Evolutionary conservation across 2,888 invertebrate species (phyloP), one percentile per base, ranked within the genome.

Genomic region (Linhomoeus sp.): DNA sequence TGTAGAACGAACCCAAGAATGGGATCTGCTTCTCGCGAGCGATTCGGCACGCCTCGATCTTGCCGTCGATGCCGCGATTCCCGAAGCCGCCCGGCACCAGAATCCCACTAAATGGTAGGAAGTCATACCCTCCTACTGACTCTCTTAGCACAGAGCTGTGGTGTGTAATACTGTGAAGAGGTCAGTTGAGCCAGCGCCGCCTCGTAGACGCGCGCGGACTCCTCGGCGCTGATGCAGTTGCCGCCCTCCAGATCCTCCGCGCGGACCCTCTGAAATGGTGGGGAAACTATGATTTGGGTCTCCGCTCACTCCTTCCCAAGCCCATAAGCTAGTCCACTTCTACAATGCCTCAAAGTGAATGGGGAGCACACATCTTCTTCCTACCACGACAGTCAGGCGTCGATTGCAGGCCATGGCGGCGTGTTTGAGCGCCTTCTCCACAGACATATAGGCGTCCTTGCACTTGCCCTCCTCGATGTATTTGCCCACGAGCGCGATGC

Each of bases 11-110:
- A 66, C 94, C 97, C 20, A 97, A 72, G 68, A 81, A 83, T 0
- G 97, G 97, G 62, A 80, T 83, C 43, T 79, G 76, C 44, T 81
- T 86, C 58, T 76, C 77, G 37, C 97, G 74, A 50, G 92, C 90
- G 85, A 87, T 94, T 58, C 80, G 75, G 55, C 83, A 82, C 0
- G 94, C 92, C 50, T 78, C 77, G 43, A 97, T 84, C 71, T 87
- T 97, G 0, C 97, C 97, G 66, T 90, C 88, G 61, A 87, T 78
- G 5, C 97, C 97, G 47, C 94, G 76, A 55, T 79, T 78, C 1
- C 97, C 97, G 66, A 99, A 97, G 15, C 97, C 97, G 48, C 97
- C 97, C 2, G 97, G 94, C 1, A 97, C 86, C 54, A 97, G 75
- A 0, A 94, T 78, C 29, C 90, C 92, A 65, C 84, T 85, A 58